Evolutionary conservation across 1,140 invertebrate species (phyloP), one percentile per base, ranked within the genome.

Genomic region (Diorhabda sublineata): DNA sequence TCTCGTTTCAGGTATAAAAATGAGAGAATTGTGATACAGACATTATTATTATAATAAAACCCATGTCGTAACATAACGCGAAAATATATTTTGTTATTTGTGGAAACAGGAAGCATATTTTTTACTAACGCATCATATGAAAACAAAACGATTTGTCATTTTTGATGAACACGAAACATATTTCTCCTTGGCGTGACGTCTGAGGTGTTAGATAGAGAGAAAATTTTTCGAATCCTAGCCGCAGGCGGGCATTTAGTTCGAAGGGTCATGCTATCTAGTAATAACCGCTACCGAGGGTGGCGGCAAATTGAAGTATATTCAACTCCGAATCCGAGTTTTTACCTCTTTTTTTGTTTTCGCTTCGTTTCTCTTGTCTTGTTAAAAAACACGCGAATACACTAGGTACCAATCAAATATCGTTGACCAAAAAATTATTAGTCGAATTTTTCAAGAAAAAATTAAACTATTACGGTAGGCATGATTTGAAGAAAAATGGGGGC

Each of bases 201-300:
- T 26, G 44, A 41, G 42, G 56, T 44, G 56, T 58, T 56, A 52
- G 26, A 61, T 26, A 26, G 26, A 45, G 42, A 58, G 64, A 57
- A 65, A 65, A 65, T 65, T 52, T 52, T 65, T 64, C 26, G 26
- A 52, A 52, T 62, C 43, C 5, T 42, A 58, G 47, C 64, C 47
- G 52, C 64, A 58, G 64, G 64, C 64, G 47, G 52, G n/a, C 64
- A 57, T 58, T 56, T 58, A 65, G 47, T 65, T 65, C 26, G 41
- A 43, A 65, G 64, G 64, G 64, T 65, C 64, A 65, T 65, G 64
- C 64, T 65, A 65, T 65, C 64, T 65, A 56, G 64, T 65, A 57
- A 65, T 65, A 65, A 65, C 64, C 42, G 64, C 64, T 65, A 47
- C 42, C 64, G 47, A 41, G 64, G 47, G 42, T 26, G 26, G n/a